Percentiles rank a stretch among this genome's conserved stretches.
phyloP scores from a whole-genome alignment of 2,888 invertebrate species.

The Phaonia tiefii region DNA sequence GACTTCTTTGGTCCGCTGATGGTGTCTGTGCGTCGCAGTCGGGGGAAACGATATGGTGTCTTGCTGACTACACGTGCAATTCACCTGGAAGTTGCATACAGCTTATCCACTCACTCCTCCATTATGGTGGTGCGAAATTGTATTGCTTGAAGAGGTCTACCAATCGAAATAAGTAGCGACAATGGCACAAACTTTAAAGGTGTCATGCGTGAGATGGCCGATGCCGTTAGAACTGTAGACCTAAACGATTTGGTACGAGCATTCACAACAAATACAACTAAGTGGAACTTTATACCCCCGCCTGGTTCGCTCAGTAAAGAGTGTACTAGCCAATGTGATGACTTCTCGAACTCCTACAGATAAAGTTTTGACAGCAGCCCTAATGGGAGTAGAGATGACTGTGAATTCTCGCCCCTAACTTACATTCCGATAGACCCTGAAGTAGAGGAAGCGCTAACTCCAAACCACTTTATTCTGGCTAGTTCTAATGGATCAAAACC shows the following conservation, averaged over 20 bases:
- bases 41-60: slow-evolving; percentile 60
- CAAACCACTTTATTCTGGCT: slow-evolving; percentile 59
- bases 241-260: slow-evolving; percentile 49
- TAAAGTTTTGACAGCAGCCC: slow-evolving; percentile 44
- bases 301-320: too few species aligned
- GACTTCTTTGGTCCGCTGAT: too few species aligned
- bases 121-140: slow-evolving; percentile 58
- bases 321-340: too few species aligned
- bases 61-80: slow-evolving; percentile 61
- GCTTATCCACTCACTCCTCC: slow-evolving; percentile 54
- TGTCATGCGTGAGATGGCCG: slow-evolving; percentile 56
- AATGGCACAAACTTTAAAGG: slow-evolving; percentile 67
- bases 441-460: slow-evolving; percentile 53
- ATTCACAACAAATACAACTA: slow-evolving; percentile 46
- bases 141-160: slow-evolving; percentile 59
- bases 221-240: slow-evolving; percentile 40
- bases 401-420: slow-evolving; percentile 56
- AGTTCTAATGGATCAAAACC: slow-evolving; percentile 53
- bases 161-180: slow-evolving; percentile 58
- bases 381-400: too few species aligned
- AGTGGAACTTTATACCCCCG: slow-evolving; percentile 54
- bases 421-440: slow-evolving; percentile 49
- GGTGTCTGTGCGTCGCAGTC: too few species aligned
- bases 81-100: slow-evolving; percentile 58
- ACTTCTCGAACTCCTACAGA: slow-evolving; percentile 36